Conservation (phyloP, 1,140 invertebrate genomes). For the Pissodes strobi region DNA sequence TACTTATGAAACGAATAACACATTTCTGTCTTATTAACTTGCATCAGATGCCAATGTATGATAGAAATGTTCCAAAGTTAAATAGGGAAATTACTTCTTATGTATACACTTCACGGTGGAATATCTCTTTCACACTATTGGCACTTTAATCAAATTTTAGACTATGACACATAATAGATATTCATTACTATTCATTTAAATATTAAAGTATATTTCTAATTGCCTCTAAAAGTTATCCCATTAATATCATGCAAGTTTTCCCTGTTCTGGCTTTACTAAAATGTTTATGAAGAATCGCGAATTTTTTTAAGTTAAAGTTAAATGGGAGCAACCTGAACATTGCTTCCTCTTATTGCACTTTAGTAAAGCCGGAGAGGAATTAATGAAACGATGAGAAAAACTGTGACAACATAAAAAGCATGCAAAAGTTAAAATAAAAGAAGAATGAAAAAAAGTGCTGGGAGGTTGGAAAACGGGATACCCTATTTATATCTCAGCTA, state of each 20-base stretch:
- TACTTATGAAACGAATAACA: too few relatives aligned
- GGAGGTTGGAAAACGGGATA: conserved; percentile 44
- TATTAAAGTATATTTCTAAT: conserved; percentile 18
- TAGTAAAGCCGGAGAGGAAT: background rate
- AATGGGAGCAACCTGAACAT: too few relatives aligned
- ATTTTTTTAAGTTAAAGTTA: background rate
- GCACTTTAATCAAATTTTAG: too few relatives aligned
- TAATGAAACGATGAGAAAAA: conserved; percentile 33
- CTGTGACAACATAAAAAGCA: conserved; percentile 38
- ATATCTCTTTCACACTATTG: too few relatives aligned
- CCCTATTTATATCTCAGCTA: conserved; percentile 43
- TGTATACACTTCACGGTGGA: too few relatives aligned
- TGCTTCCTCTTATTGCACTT: too few relatives aligned
- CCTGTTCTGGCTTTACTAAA: conserved; percentile 1
- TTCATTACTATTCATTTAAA: too few relatives aligned
- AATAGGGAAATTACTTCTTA: too few relatives aligned
- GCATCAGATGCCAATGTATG: too few relatives aligned
- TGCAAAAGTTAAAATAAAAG: conserved; percentile 41
- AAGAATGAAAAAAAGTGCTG: conserved; percentile 44
- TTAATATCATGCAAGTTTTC: conserved; percentile 4
- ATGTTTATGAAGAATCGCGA: background rate
- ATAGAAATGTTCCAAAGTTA: too few relatives aligned
- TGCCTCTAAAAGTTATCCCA: background rate
- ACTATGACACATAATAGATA: too few relatives aligned
- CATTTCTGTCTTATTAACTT: too few relatives aligned